Conservation (phyloP, 2,113 vertebrate species). For the Salvelinus fontinalis region DNA sequence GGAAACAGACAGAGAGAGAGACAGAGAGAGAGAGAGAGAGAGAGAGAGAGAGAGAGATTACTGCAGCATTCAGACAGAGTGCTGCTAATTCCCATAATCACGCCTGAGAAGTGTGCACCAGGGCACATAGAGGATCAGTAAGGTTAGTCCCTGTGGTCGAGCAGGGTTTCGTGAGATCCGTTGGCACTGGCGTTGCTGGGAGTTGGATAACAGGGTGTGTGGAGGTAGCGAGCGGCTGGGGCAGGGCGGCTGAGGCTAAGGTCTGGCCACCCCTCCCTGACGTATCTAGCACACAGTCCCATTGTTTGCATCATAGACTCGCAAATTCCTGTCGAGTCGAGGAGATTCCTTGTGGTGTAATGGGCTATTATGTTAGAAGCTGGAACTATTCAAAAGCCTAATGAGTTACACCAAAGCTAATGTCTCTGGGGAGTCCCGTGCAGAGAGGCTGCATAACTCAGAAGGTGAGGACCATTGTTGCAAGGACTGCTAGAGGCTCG, state of each 20-base stretch:
- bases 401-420: slow-evolving; percentile 56
- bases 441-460: slow-evolving; percentile 38
- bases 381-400: slow-evolving; percentile 64
- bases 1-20: not conserved
- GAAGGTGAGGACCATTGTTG: slow-evolving; percentile 58
- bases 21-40: not conserved
- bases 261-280: slow-evolving; percentile 49
- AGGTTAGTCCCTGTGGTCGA: slow-evolving; percentile 22
- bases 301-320: slow-evolving; percentile 62
- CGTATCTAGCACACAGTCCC: slow-evolving; percentile 40
- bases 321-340: slow-evolving; percentile 64
- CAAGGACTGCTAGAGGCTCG: slow-evolving; percentile 10
- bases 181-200: slow-evolving; percentile 19
- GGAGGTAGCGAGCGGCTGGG: slow-evolving; percentile 38
- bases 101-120: slow-evolving; percentile 25
- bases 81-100: slow-evolving; percentile 39
- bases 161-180: slow-evolving; percentile 39
- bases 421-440: slow-evolving; percentile 58
- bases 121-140: slow-evolving; percentile 11
- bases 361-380: slow-evolving; percentile 66
- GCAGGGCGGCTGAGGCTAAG: slow-evolving; percentile 11
- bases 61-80: not conserved
- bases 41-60: not conserved
- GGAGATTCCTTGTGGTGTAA: slow-evolving; percentile 69
- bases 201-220: slow-evolving; percentile 55